A percentile compares a stretch with the other conserved stretches of the same genome.
Evolutionary conservation across 2,113 vertebrate genomes (phyloP).

Genomic region (Dipodomys stephensi): DNA sequence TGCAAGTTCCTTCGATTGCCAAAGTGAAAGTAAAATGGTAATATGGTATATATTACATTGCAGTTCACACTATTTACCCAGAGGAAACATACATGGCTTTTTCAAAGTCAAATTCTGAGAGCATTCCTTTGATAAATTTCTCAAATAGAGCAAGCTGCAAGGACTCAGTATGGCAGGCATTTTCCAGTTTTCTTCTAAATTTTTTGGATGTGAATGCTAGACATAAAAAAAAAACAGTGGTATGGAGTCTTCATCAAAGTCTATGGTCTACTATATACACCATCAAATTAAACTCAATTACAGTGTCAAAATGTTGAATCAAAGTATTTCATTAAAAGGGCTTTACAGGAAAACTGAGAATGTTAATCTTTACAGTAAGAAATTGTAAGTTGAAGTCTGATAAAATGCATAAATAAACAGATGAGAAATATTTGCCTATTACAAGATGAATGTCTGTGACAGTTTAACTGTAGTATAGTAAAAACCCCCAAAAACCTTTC

Average conservation of each 20-base stretch:
- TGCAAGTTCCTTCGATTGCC: not conserved
- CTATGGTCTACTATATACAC: not conserved
- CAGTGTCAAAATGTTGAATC: conserved; percentile 24
- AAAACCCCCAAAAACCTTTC: not conserved
- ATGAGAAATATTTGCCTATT: conserved; percentile 26
- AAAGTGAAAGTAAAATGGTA: conserved; percentile 34
- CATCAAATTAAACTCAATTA: not conserved
- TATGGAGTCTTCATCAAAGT: not conserved
- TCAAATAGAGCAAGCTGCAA: conserved; percentile 24
- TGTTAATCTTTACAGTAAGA: conserved; percentile 3
- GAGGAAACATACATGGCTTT: conserved; percentile 39
- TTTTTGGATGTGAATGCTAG: conserved; percentile 8
- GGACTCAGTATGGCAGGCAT: not conserved
- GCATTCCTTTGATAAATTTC: conserved; percentile 55
- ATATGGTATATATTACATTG: not conserved
- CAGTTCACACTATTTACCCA: conserved; percentile 6
- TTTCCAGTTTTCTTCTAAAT: conserved; percentile 1
- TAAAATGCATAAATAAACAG: not conserved
- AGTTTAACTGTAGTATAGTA: not conserved
- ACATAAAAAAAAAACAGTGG: not conserved
- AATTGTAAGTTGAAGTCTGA: not conserved
- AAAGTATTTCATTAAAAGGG: conserved; percentile 17
- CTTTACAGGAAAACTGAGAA: conserved; percentile 20
- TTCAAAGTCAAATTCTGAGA: conserved; percentile 53
- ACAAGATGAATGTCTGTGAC: not conserved